A percentile compares a stretch with the other conserved stretches of the same genome.
Conservation (phyloP, 2,797 vertebrate genomes). For the Loriculus beryllinus region DNA sequence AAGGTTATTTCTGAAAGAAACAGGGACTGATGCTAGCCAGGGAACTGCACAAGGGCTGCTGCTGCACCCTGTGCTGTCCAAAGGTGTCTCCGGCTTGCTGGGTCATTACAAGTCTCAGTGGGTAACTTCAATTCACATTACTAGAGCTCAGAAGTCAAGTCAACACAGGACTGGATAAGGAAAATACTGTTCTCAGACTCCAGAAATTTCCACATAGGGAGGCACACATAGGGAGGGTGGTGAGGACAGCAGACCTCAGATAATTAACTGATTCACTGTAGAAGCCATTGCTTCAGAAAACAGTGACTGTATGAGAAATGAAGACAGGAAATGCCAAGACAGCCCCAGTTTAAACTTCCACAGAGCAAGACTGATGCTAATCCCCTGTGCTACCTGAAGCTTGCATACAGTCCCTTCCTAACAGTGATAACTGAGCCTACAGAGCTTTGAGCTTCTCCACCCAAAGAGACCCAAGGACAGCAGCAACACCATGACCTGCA, state of each 20-base stretch:
- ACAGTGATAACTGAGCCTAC: neutral
- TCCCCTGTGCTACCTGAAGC: neutral
- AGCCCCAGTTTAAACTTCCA: neutral
- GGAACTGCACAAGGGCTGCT: rapidly evolving
- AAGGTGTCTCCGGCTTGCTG: neutral
- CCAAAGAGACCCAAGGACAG: neutral
- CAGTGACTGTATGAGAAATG: neutral
- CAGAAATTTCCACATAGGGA: neutral
- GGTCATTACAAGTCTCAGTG: neutral
- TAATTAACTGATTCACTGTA: neutral
- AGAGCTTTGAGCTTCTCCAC: neutral
- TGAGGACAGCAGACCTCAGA: neutral
- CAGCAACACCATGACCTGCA: neutral
- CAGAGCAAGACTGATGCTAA: neutral
- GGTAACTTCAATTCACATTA: neutral
- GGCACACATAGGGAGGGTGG: too few species aligned
- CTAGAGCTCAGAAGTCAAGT: neutral
- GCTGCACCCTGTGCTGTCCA: neutral
- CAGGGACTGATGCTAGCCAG: neutral
- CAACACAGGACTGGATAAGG: rapidly evolving
- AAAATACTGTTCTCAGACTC: neutral
- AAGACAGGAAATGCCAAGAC: neutral
- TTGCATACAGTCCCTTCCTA: neutral
- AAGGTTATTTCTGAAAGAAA: neutral
- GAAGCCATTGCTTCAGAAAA: neutral